Evolutionary conservation across 1,140 invertebrate genomes (phyloP).

Genomic region (Eupristina koningsbergeri): DNA sequence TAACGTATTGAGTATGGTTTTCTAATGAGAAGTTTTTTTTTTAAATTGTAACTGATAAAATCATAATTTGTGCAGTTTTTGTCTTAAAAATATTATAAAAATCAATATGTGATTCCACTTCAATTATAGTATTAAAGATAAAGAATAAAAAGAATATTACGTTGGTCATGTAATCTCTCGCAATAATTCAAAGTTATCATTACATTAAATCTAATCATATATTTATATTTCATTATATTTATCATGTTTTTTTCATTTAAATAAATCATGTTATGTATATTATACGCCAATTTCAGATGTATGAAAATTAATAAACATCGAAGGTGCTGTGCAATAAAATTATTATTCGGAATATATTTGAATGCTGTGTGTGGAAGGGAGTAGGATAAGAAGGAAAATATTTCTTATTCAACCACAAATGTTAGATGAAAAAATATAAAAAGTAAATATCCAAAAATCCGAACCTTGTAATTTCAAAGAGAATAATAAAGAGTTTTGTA

Average conservation of each 20-base stretch:
- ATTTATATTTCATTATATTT: slow-evolving; percentile 2
- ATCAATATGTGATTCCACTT: too few species aligned
- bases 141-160: background rate
- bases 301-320: background rate
- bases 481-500: background rate
- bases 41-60: too few species aligned
- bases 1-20: too few species aligned
- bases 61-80: too few species aligned
- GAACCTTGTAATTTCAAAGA: background rate
- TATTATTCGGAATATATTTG: background rate
- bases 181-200: background rate
- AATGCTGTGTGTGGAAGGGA: background rate
- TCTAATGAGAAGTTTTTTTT: too few species aligned
- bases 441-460: background rate
- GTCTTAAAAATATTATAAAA: too few species aligned
- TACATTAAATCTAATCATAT: background rate
- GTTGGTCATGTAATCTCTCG: background rate
- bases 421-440: background rate
- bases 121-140: too few species aligned
- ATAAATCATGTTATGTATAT: background rate
- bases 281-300: background rate
- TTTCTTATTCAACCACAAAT: background rate
- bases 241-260: background rate
- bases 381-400: background rate
- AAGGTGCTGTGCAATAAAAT: background rate